These are phyloP conservation scores for Calephelis perditalis DNA, from an alignment of 2,888 invertebrate genomes.

Conservation along the genomic window DNA sequence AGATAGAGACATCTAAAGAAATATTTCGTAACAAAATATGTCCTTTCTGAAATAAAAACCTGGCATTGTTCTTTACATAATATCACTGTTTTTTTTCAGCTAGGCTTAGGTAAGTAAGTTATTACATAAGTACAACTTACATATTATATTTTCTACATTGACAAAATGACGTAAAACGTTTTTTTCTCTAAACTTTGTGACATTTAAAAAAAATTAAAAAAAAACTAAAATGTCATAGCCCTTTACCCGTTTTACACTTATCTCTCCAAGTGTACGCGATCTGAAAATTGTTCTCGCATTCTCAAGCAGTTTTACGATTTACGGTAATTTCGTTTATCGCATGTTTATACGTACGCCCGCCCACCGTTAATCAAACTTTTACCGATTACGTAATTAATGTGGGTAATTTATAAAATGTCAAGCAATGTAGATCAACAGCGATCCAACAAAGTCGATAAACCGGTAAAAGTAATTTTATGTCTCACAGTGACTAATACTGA, in stretches of 20 bases:
- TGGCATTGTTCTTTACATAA: too few relatives aligned
- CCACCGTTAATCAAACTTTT: constrained; percentile 18
- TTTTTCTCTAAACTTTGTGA: too few relatives aligned
- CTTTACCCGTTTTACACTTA: neutral
- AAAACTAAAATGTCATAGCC: too few relatives aligned
- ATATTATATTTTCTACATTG: too few relatives aligned
- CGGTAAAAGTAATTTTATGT: constrained; percentile 19
- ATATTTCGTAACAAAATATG: too few relatives aligned
- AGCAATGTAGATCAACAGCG: constrained; percentile 29
- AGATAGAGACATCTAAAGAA: too few relatives aligned
- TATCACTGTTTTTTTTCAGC: too few relatives aligned
- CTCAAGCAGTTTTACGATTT: constrained; percentile 2
- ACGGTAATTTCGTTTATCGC: constrained; percentile 8
- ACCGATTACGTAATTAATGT: constrained; percentile 26
- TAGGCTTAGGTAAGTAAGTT: too few relatives aligned
- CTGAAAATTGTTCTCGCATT: neutral
- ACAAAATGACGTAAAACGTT: too few relatives aligned
- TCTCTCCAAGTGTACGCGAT: neutral
- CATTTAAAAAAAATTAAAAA: too few relatives aligned
- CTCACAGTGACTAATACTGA: constrained; percentile 20
- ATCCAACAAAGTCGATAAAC: constrained; percentile 12
- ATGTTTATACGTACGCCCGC: constrained; percentile 11
- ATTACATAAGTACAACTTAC: too few relatives aligned
- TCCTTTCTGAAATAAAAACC: too few relatives aligned
- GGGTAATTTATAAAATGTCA: constrained; percentile 30